Evolutionary conservation across 2,888 invertebrate genomes (phyloP), one percentile per base, ranked within the genome.

Genomic region (Poecilus cupreus): DNA sequence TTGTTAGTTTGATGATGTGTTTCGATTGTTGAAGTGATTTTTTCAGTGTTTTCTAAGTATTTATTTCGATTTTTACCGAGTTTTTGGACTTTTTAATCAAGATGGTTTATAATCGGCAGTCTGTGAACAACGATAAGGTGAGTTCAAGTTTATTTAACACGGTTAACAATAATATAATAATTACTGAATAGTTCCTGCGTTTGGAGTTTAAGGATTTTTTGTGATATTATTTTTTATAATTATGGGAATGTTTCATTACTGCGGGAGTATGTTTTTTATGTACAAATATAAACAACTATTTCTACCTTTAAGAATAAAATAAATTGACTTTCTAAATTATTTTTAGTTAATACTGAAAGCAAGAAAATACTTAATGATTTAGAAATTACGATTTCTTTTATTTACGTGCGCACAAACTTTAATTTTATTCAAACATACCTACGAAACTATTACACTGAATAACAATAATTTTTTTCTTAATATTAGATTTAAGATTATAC

Each of bases 351-450:
- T 46, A 32, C 20, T 51, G 51, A 75, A 51, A 54, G 54, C 51
- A 75, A 75, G 54, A 51, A 75, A 75, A 54, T 51, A 16, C 4
- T 32, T 49, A 51, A 37, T 32, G 37, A 54, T 51, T 51, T 26
- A 74, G 74, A 74, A 74, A 74, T 64, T 46, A 77, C 77, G 77
- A 77, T 78, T 78, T 78, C 78, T 64, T 39, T 78, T 60, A 78
- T 78, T 46, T 26, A 78, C 46, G 18, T 74, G 32, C 13, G 20
- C 51, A 37, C 18, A 37, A 32, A 32, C 32, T 32, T 32, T 6
- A 32, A 32, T 32, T 32, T 32, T 5, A 32, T 32, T 32, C 32
- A 32, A 32, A 32, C 32, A n/a, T n/a, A n/a, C n/a, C n/a, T n/a
- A n/a, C n/a, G n/a, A n/a, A n/a, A n/a, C n/a, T n/a, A n/a, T n/a